phyloP scores from a whole-genome alignment of 2,888 invertebrate species.

The Caenorhabditis sp. region DNA sequence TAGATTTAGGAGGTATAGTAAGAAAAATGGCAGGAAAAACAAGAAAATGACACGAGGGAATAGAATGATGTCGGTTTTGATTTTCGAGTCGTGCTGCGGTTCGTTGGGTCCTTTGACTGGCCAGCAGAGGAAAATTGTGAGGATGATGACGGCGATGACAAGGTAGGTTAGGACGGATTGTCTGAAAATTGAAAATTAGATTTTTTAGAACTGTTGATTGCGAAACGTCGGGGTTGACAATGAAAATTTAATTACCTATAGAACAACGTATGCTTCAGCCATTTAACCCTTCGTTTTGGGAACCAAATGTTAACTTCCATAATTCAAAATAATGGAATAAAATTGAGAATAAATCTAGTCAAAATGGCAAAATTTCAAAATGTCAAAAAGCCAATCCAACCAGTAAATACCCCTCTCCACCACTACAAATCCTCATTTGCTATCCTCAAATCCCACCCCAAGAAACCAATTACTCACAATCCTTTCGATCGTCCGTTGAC shows the following conservation, averaged over 20 bases:
- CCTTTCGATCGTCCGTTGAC: slow-evolving; percentile 51
- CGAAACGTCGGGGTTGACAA: too few species aligned
- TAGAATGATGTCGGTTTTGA: slow-evolving; percentile 41
- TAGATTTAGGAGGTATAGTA: slow-evolving; percentile 24
- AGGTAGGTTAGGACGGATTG: slow-evolving; percentile 21
- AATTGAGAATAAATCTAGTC: too few species aligned
- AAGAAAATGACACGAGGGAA: slow-evolving; percentile 35
- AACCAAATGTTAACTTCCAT: slow-evolving; percentile 16
- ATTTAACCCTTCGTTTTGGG: slow-evolving; percentile 20
- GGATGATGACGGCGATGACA: slow-evolving; percentile 10
- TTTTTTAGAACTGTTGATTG: not conserved
- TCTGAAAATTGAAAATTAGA: slow-evolving; percentile 39
- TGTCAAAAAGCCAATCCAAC: not conserved
- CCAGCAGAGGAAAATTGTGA: slow-evolving; percentile 27
- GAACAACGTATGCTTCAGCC: slow-evolving; percentile 28
- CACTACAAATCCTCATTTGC: not conserved
- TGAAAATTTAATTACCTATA: slow-evolving; percentile 35
- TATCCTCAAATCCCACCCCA: slow-evolving; percentile 4
- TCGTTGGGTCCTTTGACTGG: slow-evolving; percentile 40
- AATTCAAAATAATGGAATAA: not conserved
- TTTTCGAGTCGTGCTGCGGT: not conserved
- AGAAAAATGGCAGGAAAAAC: slow-evolving; percentile 35
- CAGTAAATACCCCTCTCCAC: not conserved
- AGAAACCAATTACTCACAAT: slow-evolving; percentile 61
- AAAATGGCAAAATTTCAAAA: not conserved